Evolutionary conservation across 2,113 vertebrate genomes (phyloP), one percentile per base, ranked within the genome.

Genomic region (Neodontobutis hainanensis): DNA sequence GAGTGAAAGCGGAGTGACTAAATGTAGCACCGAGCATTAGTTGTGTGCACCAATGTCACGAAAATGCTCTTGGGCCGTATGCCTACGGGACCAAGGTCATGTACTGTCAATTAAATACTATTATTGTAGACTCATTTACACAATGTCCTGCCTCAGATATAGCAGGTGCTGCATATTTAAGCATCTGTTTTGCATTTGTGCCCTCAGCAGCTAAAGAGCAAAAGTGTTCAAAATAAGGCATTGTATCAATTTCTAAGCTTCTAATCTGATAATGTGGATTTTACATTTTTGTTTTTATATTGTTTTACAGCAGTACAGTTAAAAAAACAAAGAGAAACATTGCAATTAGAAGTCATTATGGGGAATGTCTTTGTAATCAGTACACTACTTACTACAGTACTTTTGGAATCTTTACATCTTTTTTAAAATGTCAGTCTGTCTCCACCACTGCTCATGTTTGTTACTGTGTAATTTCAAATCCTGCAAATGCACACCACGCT

Each of bases 1-100:
- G 35, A 73, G 48, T 55, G 50, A 40, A 58, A 64, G n/a, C 40
- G 43, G 11, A 61, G 38, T 0, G 11, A 65, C 40, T n/a, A 56
- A 75, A 55, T 62, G 49, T 42, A 5, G 43, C 4, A 15, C 8
- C 12, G 19, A 47, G 66, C 44, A 34, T 19, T 61, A 46, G 0
- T 14, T 27, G 12, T 52, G 35, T 52, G 35, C 38, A 6, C 53
- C n/a, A 44, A 11, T 48, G 7, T 43, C 49, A 40, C 36, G 36
- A 10, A 40, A 40, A 49, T 48, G 40, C 9, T 52, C 1, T 0
- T 32, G 32, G 35, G 51, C 8, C 8, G 32, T 11, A 8, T 59
- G 36, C 8, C 16, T 59, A 8, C 34, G 27, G 35, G 42, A 40
- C 9, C 16, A 14, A 52, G 16, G 14, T 14, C 65, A 7, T 27